phyloP scores from a whole-genome alignment of 2,888 invertebrate genomes.

The Clitarchus hookeri region DNA sequence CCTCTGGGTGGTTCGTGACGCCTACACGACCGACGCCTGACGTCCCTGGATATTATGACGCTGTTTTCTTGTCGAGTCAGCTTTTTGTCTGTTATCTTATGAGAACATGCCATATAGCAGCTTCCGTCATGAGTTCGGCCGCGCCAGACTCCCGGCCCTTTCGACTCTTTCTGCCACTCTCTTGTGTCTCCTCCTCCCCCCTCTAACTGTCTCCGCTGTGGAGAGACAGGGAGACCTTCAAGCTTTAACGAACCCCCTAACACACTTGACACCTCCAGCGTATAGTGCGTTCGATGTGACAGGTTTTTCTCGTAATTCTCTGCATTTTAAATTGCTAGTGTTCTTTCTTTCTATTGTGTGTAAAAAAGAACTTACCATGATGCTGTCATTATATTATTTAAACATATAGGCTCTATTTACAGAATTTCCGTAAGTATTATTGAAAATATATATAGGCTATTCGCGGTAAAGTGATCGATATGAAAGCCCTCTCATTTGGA shows the following conservation, averaged over 20 bases:
- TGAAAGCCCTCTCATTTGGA: too few relatives aligned
- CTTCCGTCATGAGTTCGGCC: background rate
- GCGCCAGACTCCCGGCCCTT: background rate
- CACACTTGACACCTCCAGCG: background rate
- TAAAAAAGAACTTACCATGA: too few relatives aligned
- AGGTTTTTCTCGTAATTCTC: too few relatives aligned
- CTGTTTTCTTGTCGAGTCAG: constrained; percentile 26
- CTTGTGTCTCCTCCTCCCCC: background rate
- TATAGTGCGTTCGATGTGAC: too few relatives aligned
- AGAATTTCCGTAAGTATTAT: too few relatives aligned
- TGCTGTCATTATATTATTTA: too few relatives aligned
- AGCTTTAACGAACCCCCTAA: constrained; percentile 11
- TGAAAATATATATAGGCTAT: too few relatives aligned
- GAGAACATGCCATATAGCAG: constrained; percentile 24
- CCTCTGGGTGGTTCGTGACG: background rate
- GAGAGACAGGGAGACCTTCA: background rate
- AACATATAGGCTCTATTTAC: too few relatives aligned
- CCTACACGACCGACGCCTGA: background rate
- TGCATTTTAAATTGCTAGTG: too few relatives aligned
- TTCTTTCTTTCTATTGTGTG: too few relatives aligned
- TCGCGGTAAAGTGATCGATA: too few relatives aligned
- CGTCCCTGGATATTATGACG: constrained; percentile 26
- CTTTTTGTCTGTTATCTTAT: constrained; percentile 26
- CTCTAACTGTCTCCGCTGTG: background rate
- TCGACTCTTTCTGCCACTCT: background rate